phyloP scores from a whole-genome alignment of 2,888 invertebrate species.

The Lumbricus terrestris region DNA sequence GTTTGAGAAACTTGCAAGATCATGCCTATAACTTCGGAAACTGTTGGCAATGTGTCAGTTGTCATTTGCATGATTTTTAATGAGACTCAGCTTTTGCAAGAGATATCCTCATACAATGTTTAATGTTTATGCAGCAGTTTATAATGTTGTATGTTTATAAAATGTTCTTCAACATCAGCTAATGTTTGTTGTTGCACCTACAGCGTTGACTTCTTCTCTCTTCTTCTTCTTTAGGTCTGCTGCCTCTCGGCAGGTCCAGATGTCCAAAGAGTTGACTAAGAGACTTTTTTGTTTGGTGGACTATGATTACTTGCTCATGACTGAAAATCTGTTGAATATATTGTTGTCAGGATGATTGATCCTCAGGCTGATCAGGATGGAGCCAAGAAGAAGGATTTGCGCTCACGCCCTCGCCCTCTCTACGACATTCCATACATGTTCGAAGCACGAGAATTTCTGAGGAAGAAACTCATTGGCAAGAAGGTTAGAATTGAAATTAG shows the following conservation, averaged over 20 bases:
- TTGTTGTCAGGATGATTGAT: background rate
- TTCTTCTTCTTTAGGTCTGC: too few species aligned
- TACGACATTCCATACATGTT: slow-evolving; percentile 99
- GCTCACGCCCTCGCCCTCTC: slow-evolving; percentile 68
- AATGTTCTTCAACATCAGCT: background rate
- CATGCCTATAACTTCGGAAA: too few species aligned
- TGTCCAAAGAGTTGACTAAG: too few species aligned
- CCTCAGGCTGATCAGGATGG: slow-evolving; percentile 27
- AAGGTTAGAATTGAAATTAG: slow-evolving; percentile 33
- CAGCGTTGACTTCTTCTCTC: too few species aligned
- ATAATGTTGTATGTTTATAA: background rate
- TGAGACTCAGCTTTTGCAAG: background rate
- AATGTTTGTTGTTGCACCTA: background rate
- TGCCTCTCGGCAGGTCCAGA: too few species aligned
- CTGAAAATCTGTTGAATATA: background rate
- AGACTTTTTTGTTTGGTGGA: background rate
- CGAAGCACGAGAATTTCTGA: slow-evolving; percentile 92
- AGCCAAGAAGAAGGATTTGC: slow-evolving; percentile 35
- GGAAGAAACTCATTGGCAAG: slow-evolving; percentile 92
- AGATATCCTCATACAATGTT: background rate
- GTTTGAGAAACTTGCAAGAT: too few species aligned
- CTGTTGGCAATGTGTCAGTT: background rate
- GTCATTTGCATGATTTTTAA: background rate
- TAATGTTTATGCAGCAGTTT: background rate
- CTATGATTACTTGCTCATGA: background rate